Evolutionary conservation across 2,797 vertebrate species (phyloP), one percentile per base, ranked within the genome.

Genomic region (Sebastes dallii): DNA sequence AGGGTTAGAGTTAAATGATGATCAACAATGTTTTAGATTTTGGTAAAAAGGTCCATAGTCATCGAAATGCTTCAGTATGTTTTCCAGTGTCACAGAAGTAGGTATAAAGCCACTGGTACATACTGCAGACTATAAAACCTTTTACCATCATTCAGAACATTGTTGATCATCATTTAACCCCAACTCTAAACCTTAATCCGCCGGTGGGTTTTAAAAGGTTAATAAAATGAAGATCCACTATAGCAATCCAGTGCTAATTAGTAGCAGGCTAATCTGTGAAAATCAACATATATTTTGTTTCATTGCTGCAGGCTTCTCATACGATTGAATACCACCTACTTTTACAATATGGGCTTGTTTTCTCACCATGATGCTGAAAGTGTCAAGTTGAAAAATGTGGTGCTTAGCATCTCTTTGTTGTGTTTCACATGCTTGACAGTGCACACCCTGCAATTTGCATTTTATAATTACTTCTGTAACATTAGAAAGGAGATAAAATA

Each of bases 391-490:
- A 92, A 84, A 95, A 93, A 92, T 85, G 86, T 86, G 77, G 76
- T 91, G 78, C 91, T 76, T 91, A 89, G 87, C 84, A 90, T 85
- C 80, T 82, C 87, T 94, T 93, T 95, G 76, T 94, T 95, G 77
- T 91, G 86, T 88, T 84, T 92, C 88, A 80, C 78, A 88, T 81
- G 94, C 91, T 94, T 89, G 90, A 94, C 89, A 92, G 89, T 85
- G 89, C 95, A 90, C 86, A 86, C 87, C 88, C 90, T 80, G 66
- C 80, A 83, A 96, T 94, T 92, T 93, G 81, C 87, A 95, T 96
- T 96, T 96, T 94, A 90, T 96, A 95, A 96, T 96, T 94, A 92
- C 89, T 93, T 95, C 83, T 94, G 83, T 91, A 85, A 89, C 86
- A 92, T 89, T 87, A 90, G 80, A 91, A 91, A 81, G 77, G 66